Conservation (phyloP, 2,113 vertebrate species). For the Gopherus evgoodei region DNA sequence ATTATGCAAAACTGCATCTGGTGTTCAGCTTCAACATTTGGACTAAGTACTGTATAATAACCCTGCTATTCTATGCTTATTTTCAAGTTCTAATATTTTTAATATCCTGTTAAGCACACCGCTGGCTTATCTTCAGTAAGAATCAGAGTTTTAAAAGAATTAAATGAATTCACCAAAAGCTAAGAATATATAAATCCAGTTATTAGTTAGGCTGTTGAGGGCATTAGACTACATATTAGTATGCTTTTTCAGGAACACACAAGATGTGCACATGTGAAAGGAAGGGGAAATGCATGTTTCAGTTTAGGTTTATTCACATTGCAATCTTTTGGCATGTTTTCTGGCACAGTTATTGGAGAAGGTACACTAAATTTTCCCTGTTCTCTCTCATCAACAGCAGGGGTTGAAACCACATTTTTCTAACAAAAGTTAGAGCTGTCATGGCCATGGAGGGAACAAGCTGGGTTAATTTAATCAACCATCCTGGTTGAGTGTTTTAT, state of each 20-base stretch:
- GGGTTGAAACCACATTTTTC: neutral
- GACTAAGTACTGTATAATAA: slow-evolving; percentile 66
- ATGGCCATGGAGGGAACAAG: neutral
- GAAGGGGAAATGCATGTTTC: neutral
- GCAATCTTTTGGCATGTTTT: neutral
- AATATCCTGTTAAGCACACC: slow-evolving; percentile 55
- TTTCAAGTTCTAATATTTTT: slow-evolving; percentile 32
- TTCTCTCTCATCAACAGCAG: neutral
- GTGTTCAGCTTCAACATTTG: slow-evolving; percentile 57
- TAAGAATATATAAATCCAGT: slow-evolving; percentile 57
- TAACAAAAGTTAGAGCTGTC: neutral
- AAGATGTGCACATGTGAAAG: slow-evolving; percentile 24
- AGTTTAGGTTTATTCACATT: slow-evolving; percentile 23
- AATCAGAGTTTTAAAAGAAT: slow-evolving; percentile 56
- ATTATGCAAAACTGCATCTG: slow-evolving; percentile 74
- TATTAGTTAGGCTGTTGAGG: slow-evolving; percentile 17
- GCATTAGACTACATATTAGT: slow-evolving; percentile 1
- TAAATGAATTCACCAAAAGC: slow-evolving; percentile 1
- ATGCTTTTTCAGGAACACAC: slow-evolving; percentile 3
- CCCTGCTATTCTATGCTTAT: slow-evolving; percentile 44
- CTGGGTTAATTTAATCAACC: neutral
- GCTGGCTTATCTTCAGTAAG: slow-evolving; percentile 37
- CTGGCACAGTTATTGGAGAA: neutral
- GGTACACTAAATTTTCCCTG: neutral
- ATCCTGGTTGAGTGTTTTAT: neutral